Conservation (phyloP, 2,888 invertebrate species). For the Euzetes globulus region DNA sequence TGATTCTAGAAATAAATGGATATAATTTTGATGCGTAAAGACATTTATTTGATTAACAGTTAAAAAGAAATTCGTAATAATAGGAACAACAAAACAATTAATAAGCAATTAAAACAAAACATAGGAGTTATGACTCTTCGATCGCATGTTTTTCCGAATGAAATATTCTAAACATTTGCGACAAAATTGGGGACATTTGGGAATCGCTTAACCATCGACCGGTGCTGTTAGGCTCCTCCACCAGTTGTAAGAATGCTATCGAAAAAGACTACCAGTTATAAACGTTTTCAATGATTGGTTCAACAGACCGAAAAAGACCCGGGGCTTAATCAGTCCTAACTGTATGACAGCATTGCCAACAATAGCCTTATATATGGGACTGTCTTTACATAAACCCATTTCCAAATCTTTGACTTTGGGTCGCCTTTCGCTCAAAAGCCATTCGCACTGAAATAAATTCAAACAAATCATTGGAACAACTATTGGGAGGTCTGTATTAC, state of each 20-base stretch:
- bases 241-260: constrained; percentile 59
- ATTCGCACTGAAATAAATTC: constrained; percentile 52
- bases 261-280: background rate
- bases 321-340: constrained; percentile 59
- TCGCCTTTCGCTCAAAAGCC: constrained; percentile 57
- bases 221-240: constrained; percentile 59
- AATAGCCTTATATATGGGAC: constrained; percentile 58
- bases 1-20: too few species aligned
- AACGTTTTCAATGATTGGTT: background rate
- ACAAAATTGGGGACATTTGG: constrained; percentile 60
- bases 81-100: background rate
- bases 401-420: constrained; percentile 53
- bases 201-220: constrained; percentile 61
- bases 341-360: constrained; percentile 59
- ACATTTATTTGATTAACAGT: background rate
- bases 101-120: too few species aligned
- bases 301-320: constrained; percentile 56
- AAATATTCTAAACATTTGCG: constrained; percentile 60
- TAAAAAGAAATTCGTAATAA: background rate
- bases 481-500: constrained; percentile 46
- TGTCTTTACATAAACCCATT: constrained; percentile 56
- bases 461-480: constrained; percentile 20
- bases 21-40: too few species aligned
- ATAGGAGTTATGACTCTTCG: background rate
- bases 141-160: constrained; percentile 56